Evolutionary conservation across 2,888 invertebrate species (phyloP).

Genomic region (Drosophila affinis): DNA sequence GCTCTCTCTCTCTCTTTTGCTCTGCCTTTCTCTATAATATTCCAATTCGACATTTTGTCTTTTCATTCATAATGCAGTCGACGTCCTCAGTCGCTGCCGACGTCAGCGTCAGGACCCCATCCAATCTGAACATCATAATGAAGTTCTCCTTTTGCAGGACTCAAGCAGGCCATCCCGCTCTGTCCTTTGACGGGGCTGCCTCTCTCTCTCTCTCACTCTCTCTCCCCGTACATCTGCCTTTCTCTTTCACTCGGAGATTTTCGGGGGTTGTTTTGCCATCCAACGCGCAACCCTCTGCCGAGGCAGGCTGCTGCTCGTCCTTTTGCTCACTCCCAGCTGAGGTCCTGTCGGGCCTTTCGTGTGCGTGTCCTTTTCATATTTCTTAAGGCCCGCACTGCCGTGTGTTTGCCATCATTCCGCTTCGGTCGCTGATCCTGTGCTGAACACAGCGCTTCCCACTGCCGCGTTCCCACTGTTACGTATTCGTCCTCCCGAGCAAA

Average conservation of each 20-base stretch:
- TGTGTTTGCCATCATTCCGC: constrained; percentile 80
- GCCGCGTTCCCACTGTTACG: constrained; percentile 15
- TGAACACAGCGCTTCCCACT: constrained; percentile 58
- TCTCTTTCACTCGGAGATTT: constrained; percentile 32
- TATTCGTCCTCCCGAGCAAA: constrained; percentile 18
- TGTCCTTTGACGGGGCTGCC: background rate
- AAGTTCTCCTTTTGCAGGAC: constrained; percentile 72
- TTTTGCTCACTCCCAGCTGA: background rate
- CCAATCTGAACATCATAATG: constrained; percentile 72
- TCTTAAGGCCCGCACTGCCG: constrained; percentile 75
- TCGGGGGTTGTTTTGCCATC: constrained; percentile 43
- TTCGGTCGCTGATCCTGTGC: constrained; percentile 80
- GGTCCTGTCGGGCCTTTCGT: constrained; percentile 26
- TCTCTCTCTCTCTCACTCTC: background rate
- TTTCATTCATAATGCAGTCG: constrained; percentile 72
- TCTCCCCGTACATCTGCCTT: constrained; percentile 20
- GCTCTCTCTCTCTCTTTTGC: constrained; percentile 10
- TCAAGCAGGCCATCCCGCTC: constrained; percentile 56
- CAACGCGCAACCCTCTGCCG: constrained; percentile 31
- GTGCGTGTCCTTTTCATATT: constrained; percentile 70
- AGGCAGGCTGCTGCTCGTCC: background rate
- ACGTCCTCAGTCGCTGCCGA: constrained; percentile 36
- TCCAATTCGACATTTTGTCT: constrained; percentile 83
- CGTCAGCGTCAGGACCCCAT: constrained; percentile 41
- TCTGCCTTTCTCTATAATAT: constrained; percentile 51